Base-by-base conservation (phyloP, 2,797 vertebrate species). In the Acestrorhynchus altus region DNA sequence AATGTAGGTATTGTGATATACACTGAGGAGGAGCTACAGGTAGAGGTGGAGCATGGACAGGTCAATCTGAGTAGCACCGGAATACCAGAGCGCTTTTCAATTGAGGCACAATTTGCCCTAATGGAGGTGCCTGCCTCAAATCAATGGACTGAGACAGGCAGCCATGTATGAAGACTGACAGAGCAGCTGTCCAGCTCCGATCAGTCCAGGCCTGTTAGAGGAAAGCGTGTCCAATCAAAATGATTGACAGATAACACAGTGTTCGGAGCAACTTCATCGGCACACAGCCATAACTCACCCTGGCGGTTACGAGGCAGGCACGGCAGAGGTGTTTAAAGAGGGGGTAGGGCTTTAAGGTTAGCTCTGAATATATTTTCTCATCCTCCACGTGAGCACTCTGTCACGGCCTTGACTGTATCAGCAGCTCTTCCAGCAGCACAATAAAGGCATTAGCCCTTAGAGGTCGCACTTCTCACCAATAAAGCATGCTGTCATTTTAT, bases 211-310 rank as follows among this genome's bases (percentile, higher is more conserved):
- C 16, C 63, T 42, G 71, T 42, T 6, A n/a, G 65, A 35, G 68
- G 67, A 11, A 70, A 79, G 70, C 20, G 74, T 66, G 80, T 77
- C 80, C 74, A 82, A 74, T 75, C 90, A 87, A 79, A 74, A 72
- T 88, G 90, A 93, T 87, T 90, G 91, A 88, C 91, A 88, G 79
- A 26, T 35, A 47, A 78, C 76, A 85, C 82, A 88, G 89, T 86
- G 90, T 86, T 87, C 85, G 81, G 67, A 39, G 77, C 86, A 85
- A 75, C 85, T 72, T 13, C 76, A 86, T 89, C 84, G 86, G 89
- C 84, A 71, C 87, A 66, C 85, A 74, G 66, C 81, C 84, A 10
- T 92, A 92, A 92, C 89, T 93, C 91, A 90, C 73, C 51, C 13
- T 2, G 56, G 46, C 84, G 87, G 86, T 90, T 84, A 84, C 82